Conservation (phyloP, 2,113 vertebrate genomes). For the Platysteira castanea region DNA sequence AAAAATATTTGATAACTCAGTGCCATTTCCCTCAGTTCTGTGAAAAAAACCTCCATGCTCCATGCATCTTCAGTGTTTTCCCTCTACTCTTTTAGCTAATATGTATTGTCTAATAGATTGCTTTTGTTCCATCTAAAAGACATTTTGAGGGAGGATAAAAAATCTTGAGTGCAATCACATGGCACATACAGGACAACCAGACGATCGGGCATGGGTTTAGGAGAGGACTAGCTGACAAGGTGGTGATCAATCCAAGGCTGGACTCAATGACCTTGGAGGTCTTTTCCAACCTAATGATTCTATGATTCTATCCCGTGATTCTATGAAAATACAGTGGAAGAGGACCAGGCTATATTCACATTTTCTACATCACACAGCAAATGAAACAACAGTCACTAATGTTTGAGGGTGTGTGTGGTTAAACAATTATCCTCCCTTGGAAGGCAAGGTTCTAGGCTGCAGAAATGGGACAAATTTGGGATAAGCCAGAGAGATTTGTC, state of each 20-base stretch:
- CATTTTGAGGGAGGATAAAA: neutral
- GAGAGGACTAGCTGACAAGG: neutral
- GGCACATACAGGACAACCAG: neutral
- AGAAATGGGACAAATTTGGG: neutral
- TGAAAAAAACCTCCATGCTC: neutral
- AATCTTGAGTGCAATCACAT: neutral
- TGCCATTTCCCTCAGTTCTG: neutral
- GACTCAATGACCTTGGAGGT: neutral
- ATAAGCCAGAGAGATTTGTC: neutral
- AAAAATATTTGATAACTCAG: neutral
- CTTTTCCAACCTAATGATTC: neutral
- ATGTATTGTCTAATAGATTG: neutral
- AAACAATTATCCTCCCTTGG: neutral
- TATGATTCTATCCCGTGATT: neutral
- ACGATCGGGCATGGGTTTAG: neutral
- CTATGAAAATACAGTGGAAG: neutral
- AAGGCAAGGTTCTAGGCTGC: neutral
- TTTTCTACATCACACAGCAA: neutral
- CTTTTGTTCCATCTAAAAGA: neutral
- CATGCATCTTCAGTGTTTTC: neutral
- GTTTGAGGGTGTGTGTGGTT: accelerated
- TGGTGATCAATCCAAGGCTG: neutral
- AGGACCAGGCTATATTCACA: neutral
- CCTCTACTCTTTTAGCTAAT: neutral
- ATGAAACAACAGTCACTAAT: neutral